Evolutionary conservation across 2,113 vertebrate genomes (phyloP), one percentile per base, ranked within the genome.

Genomic region (Lepisosteus osseus): DNA sequence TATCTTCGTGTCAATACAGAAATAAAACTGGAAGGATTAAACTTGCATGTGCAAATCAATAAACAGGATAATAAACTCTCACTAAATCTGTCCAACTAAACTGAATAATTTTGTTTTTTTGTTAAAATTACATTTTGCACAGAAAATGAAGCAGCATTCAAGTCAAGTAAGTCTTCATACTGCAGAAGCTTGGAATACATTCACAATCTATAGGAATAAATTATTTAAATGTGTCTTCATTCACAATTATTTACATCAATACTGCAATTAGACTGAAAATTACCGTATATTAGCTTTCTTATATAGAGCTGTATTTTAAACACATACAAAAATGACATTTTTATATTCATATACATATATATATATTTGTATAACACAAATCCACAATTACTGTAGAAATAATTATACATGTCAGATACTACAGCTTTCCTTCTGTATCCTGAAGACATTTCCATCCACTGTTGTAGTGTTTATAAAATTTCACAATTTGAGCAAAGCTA

Each of bases 361-460:
- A 94, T 94, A 96, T 91, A 90, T 88, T 88, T 90, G 79, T 90
- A 88, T 92, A 95, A 95, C 94, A 96, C 92, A 94, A 97, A 96
- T 96, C 94, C 97, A 98, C 96, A 90, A 94, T 95, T 95, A 94
- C 95, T 90, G 94, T 95, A 97, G 95, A 97, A 98, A 96, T 94
- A 94, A 95, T 93, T 91, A 94, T 96, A 92, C 94, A 97, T 90
- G 94, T 94, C 93, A 85, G 86, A 88, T 88, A 88, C 84, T 89
- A 89, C 85, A 94, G 89, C 88, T 94, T 93, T 94, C 92, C 94
- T 90, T 90, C 88, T 85, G 85, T 83, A 78, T 86, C 85, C 65
- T 84, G 85, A 86, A 82, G 88, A 85, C 85, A 83, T 88, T 80
- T 81, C 85, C 77, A 77, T 89, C 85, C 83, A 80, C 80, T 84